phyloP scores from a whole-genome alignment of 2,113 vertebrate genomes.

The Plotosus lineatus region DNA sequence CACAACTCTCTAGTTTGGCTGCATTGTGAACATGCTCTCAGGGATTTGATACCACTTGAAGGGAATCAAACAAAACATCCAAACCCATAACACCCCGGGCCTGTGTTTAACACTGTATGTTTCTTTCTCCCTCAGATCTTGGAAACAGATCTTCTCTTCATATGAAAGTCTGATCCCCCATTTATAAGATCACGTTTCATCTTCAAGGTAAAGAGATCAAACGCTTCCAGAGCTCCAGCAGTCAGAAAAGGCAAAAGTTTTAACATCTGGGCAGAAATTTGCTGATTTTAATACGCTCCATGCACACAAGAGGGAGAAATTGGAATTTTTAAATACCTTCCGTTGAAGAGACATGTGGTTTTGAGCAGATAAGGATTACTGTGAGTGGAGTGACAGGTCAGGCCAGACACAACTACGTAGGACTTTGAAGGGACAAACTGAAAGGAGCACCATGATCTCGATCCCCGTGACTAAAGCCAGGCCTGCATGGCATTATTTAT shows the following conservation, averaged over 20 bases:
- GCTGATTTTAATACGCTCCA: neutral
- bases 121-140: neutral
- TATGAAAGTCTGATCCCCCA: neutral
- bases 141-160: neutral
- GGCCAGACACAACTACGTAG: neutral
- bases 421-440: neutral
- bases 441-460: conserved; percentile 18
- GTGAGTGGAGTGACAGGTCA: conserved; percentile 8
- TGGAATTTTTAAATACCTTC: neutral
- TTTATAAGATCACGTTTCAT: neutral
- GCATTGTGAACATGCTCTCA: conserved; percentile 28
- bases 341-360: neutral
- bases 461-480: conserved; percentile 42
- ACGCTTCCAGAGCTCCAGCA: neutral
- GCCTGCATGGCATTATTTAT: neutral
- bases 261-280: conserved; percentile 4
- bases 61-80: conserved; percentile 26
- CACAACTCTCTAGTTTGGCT: conserved; percentile 30
- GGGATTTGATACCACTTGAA: conserved; percentile 11
- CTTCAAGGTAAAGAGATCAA: conserved; percentile 13
- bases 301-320: neutral
- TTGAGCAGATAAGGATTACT: conserved; percentile 1
- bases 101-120: neutral
- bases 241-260: neutral
- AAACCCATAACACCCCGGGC: neutral